Conservation (phyloP, 1,140 invertebrate genomes). For the Diabrotica virgifera region DNA sequence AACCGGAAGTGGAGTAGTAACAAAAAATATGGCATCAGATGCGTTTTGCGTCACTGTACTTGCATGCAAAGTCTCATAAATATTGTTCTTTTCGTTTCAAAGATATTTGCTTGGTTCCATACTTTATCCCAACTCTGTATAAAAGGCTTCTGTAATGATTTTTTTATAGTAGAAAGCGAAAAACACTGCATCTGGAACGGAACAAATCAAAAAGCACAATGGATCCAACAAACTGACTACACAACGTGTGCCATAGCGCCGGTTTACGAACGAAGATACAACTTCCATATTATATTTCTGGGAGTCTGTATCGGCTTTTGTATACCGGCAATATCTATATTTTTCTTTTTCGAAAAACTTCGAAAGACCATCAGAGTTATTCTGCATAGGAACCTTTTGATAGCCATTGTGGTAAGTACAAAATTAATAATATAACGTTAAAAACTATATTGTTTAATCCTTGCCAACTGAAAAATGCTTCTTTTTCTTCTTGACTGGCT, state of each 20-base stretch:
- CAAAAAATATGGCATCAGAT: no score
- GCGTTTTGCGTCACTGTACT: no score
- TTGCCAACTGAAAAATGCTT: no score
- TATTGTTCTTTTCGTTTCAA: no score
- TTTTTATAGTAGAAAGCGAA: slow-evolving; percentile 44
- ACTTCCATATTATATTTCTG: slow-evolving; percentile 51
- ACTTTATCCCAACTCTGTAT: no score
- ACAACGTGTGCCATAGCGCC: slow-evolving; percentile 53
- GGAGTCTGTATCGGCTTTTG: slow-evolving; percentile 49
- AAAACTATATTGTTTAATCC: no score
- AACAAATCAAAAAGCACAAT: slow-evolving; percentile 33
- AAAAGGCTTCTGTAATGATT: neutral
- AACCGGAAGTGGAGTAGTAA: no score
- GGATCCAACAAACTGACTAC: slow-evolving; percentile 56
- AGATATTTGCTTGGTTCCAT: no score
- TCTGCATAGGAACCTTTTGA: slow-evolving; percentile 56
- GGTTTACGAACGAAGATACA: slow-evolving; percentile 49
- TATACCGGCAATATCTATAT: slow-evolving; percentile 55
- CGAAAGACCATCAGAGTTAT: slow-evolving; percentile 49
- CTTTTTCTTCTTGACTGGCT: no score
- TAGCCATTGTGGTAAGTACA: slow-evolving; percentile 46
- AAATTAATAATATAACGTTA: no score
- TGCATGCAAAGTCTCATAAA: no score
- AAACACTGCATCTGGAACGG: slow-evolving; percentile 52
- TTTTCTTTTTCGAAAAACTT: slow-evolving; percentile 52